These are phyloP conservation scores for Drosophila bifasciata DNA, from an alignment of 1,140 invertebrate species.

Conservation along the genomic window DNA sequence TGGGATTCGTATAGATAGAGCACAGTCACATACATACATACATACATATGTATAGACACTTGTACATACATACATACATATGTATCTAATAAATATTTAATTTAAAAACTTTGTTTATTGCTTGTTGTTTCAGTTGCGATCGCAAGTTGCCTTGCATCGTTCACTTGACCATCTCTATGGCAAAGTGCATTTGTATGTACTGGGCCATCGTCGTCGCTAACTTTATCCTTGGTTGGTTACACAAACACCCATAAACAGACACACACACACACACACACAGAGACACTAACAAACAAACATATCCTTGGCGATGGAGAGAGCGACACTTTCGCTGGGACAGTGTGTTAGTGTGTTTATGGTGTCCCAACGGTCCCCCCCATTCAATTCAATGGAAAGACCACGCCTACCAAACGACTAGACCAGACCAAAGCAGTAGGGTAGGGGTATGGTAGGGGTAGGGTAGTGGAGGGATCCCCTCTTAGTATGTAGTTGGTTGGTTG, in stretches of 20 bases:
- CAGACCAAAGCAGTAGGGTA: constrained; percentile 10
- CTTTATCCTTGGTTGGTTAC: constrained; percentile 74
- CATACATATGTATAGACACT: too few species aligned
- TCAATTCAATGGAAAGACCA: constrained; percentile 61
- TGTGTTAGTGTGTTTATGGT: constrained; percentile 78
- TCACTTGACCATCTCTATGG: constrained; percentile 43
- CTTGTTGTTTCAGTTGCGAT: neutral
- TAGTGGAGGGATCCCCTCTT: too few species aligned
- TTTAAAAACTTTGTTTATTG: neutral
- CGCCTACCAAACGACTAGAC: constrained; percentile 33
- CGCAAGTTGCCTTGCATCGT: neutral
- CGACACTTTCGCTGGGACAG: constrained; percentile 77
- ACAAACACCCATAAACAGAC: constrained; percentile 26
- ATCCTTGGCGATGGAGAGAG: constrained; percentile 9
- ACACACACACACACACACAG: constrained; percentile 4
- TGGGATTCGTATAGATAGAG: too few species aligned
- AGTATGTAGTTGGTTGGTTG: neutral
- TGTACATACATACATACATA: too few species aligned
- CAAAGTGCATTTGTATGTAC: constrained; percentile 74
- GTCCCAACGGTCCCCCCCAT: constrained; percentile 23
- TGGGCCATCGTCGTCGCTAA: constrained; percentile 67
- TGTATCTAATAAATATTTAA: too few species aligned
- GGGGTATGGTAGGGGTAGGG: too few species aligned
- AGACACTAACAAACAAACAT: too few species aligned
- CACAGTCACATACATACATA: too few species aligned